Evolutionary conservation across 2,888 invertebrate genomes (phyloP).

Genomic region (Tetheella fluctuosa): DNA sequence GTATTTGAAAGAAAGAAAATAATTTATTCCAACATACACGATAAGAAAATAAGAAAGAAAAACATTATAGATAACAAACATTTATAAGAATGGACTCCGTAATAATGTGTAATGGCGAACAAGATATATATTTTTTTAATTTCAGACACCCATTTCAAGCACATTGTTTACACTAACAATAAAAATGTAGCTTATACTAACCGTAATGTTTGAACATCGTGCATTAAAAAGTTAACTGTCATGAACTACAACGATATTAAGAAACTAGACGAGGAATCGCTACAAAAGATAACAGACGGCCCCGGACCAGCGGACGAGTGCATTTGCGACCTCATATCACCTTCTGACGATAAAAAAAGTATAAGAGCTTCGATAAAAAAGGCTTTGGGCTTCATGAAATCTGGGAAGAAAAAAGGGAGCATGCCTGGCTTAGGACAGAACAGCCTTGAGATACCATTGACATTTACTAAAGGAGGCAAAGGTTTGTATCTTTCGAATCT

Average conservation of each 20-base stretch:
- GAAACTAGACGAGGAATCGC: constrained; percentile 53
- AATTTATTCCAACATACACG: too few relatives aligned
- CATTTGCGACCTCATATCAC: constrained; percentile 48
- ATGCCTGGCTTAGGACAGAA: constrained; percentile 18
- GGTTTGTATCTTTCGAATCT: constrained; percentile 25
- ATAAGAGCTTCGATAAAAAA: constrained; percentile 52
- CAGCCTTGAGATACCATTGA: constrained; percentile 38
- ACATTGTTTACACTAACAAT: not conserved
- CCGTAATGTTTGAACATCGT: not conserved
- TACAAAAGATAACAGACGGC: constrained; percentile 46
- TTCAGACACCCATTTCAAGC: not conserved
- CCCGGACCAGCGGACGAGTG: constrained; percentile 56
- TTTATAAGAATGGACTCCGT: too few relatives aligned
- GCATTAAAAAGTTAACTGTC: not conserved
- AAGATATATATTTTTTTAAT: too few relatives aligned
- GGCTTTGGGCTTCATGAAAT: constrained; percentile 39
- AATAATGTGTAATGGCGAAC: too few relatives aligned
- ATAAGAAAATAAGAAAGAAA: too few relatives aligned
- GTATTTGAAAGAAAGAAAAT: too few relatives aligned
- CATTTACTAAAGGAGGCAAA: constrained; percentile 35
- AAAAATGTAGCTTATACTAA: not conserved
- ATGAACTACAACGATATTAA: constrained; percentile 51
- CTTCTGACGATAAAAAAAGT: constrained; percentile 35
- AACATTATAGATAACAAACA: too few relatives aligned
- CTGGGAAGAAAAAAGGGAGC: constrained; percentile 22